phyloP scores from a whole-genome alignment of 2,888 invertebrate genomes.

The Halictus ligatus region DNA sequence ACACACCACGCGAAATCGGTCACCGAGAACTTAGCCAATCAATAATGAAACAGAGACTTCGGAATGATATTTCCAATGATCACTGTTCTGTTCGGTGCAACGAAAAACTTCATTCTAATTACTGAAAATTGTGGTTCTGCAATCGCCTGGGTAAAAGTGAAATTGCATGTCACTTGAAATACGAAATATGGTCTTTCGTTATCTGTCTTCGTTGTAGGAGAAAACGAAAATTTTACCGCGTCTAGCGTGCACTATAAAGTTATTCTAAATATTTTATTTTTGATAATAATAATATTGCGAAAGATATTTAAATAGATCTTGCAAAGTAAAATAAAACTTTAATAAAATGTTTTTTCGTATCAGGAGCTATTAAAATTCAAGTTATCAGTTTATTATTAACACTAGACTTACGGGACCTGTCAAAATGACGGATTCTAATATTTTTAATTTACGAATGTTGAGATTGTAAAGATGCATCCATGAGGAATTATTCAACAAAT shows the following conservation, averaged over 20 bases:
- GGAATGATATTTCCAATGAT: slow-evolving; percentile 16
- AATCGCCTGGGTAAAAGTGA: neutral
- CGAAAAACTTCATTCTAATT: neutral
- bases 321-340: too few species aligned
- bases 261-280: too few species aligned
- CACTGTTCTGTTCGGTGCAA: neutral
- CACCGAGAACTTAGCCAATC: slow-evolving; percentile 29
- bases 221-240: neutral
- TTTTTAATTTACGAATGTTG: too few species aligned
- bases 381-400: too few species aligned
- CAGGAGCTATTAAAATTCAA: too few species aligned
- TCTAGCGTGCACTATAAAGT: neutral
- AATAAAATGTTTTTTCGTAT: too few species aligned
- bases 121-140: neutral
- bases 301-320: too few species aligned
- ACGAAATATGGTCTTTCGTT: neutral
- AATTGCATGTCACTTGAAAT: neutral
- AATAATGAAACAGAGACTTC: slow-evolving; percentile 28
- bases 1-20: slow-evolving; percentile 43
- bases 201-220: neutral
- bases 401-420: too few species aligned
- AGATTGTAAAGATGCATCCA: too few species aligned
- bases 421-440: too few species aligned
- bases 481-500: too few species aligned
- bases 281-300: too few species aligned